Base-by-base conservation (phyloP, 2,113 vertebrate species). In the Mungos mungo region DNA sequence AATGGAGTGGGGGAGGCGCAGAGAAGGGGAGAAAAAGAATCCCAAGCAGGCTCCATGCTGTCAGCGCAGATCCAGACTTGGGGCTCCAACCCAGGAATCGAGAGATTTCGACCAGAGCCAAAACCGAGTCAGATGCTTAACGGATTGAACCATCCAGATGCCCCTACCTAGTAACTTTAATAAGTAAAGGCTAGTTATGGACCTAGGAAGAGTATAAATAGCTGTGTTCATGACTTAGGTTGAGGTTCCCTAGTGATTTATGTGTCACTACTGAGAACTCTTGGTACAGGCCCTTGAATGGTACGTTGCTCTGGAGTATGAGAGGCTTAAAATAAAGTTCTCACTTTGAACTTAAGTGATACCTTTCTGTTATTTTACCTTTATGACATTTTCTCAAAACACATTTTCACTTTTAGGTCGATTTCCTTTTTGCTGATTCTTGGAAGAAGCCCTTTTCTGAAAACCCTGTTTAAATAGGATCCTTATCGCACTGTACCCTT, bases 311-410 rank as follows among this genome's bases (percentile, higher is more conserved):
- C 88, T 95, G 29, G 33, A 72, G 18, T 85, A 25, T n/a, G 29
- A 92, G 45, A 85, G 29, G 5, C 52, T 82, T 88, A 83, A 90
- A 79, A 84, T 74, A 50, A 95, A 92, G 60, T 29, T 74, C 41
- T 90, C 35, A n/a, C 81, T 47, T 95, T 83, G 80, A 94, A 79
- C 47, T 95, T 92, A 86, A 85, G 89, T 87, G 33, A 63, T 74
- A 94, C 33, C 3, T 29, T 90, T 88, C 45, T 65, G 16, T 93
- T 77, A 63, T 29, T 91, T 93, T 54, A 68, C 38, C 84, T 97
- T 63, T 3, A n/a, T 85, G 47, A 65, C 21, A 19, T 84, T 96
- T 52, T 81, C 31, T 45, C 52, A 82, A 50, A 88, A 83, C 38
- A 88, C 7, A 83, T 83, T 93, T 87, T 88, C 31, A 12, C 93